These are phyloP conservation scores for Diorhabda elongata DNA, from an alignment of 1,140 invertebrate genomes.

Conservation along the genomic window DNA sequence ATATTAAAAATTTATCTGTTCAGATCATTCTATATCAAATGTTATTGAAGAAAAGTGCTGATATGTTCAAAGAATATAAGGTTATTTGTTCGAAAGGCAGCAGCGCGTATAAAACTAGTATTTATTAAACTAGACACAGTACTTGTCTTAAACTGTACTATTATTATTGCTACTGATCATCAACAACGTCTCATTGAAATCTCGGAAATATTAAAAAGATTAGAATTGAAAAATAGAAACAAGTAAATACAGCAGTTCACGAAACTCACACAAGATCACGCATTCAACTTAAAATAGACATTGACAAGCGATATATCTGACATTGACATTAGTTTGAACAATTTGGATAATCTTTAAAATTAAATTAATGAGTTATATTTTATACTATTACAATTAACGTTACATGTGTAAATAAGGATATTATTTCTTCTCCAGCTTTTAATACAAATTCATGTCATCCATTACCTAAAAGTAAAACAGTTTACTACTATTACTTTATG, in stretches of 20 bases:
- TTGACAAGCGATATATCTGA: not conserved
- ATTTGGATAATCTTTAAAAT: too few relatives aligned
- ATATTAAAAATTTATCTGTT: slow-evolving; percentile 47
- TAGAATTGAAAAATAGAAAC: not conserved
- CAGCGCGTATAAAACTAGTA: not conserved
- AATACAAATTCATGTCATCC: too few relatives aligned
- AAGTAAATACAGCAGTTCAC: not conserved
- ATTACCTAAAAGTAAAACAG: too few relatives aligned
- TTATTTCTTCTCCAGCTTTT: too few relatives aligned
- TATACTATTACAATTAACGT: too few relatives aligned
- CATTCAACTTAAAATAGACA: not conserved
- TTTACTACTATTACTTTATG: too few relatives aligned
- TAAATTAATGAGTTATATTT: too few relatives aligned
- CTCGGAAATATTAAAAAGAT: not conserved
- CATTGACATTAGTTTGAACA: not conserved
- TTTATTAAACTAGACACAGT: not conserved
- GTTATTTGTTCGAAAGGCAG: not conserved
- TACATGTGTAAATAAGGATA: too few relatives aligned
- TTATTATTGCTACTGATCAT: not conserved
- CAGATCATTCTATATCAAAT: not conserved
- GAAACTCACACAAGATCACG: not conserved
- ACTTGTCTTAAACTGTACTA: not conserved
- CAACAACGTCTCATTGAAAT: not conserved
- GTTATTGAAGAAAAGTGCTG: not conserved
- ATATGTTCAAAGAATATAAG: not conserved